A percentile compares a stretch with the other conserved stretches of the same genome.
phyloP scores from a whole-genome alignment of 2,797 vertebrate genomes.

The Vireo griseus region DNA sequence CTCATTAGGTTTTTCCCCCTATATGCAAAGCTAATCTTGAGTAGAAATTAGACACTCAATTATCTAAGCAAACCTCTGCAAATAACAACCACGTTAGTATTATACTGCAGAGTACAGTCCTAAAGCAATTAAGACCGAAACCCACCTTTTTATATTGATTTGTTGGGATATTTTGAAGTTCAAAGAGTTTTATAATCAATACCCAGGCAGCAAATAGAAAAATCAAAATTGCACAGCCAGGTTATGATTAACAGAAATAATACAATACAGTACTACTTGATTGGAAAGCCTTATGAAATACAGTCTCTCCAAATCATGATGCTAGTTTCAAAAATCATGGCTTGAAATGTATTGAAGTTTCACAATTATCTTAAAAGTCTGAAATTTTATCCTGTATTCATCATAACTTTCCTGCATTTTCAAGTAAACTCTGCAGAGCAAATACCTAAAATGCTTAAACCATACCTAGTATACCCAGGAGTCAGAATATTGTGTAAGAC shows the following conservation, averaged over 20 bases:
- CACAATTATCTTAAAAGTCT: not conserved
- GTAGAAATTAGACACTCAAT: conserved; percentile 23
- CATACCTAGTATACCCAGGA: not conserved
- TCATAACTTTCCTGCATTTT: not conserved
- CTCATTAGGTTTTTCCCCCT: not conserved
- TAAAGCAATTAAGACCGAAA: not conserved
- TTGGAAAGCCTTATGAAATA: not conserved
- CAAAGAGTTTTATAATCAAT: not conserved
- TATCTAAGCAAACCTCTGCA: conserved; percentile 22
- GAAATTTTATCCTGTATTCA: not conserved
- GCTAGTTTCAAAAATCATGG: not conserved
- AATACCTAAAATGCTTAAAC: not conserved
- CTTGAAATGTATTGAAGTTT: not conserved
- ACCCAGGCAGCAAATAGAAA: conserved; percentile 1
- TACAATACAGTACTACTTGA: not conserved
- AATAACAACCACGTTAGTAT: not conserved
- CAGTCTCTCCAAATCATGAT: not conserved
- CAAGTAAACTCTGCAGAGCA: not conserved
- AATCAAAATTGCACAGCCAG: not conserved
- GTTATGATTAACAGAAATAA: not conserved
- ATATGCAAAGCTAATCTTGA: conserved; percentile 15
- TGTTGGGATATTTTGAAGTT: not conserved
- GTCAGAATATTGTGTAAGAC: not conserved
- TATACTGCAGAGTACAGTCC: not conserved
- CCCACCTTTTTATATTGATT: not conserved